Evolutionary conservation across 2,113 vertebrate species (phyloP).

Genomic region (Clupea harengus): DNA sequence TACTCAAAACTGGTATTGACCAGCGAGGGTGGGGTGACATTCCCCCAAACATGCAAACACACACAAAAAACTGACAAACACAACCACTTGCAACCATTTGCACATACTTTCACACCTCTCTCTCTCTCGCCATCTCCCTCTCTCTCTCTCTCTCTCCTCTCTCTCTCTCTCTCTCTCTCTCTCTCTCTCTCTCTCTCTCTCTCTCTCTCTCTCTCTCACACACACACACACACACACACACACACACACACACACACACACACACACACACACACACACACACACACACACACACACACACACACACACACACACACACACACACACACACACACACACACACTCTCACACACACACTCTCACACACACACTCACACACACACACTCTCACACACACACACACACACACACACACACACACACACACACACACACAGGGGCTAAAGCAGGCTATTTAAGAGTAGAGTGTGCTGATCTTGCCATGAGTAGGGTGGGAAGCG

Average conservation of each 20-base stretch:
- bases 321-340: not conserved
- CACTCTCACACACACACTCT: not conserved
- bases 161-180: not conserved
- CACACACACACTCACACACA: not conserved
- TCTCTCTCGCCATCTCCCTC: not conserved
- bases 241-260: not conserved
- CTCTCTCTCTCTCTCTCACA: not conserved
- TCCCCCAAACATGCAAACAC: not conserved
- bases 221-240: not conserved
- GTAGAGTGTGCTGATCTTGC: not conserved
- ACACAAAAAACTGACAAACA: not conserved
- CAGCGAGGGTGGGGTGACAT: not conserved
- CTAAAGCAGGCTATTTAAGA: not conserved
- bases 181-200: too few relatives aligned
- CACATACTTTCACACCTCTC: not conserved
- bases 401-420: not conserved
- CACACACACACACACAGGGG: not conserved
- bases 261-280: too few relatives aligned
- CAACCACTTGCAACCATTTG: not conserved
- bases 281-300: too few relatives aligned
- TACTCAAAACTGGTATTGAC: not conserved
- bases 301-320: not conserved
- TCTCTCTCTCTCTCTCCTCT: too few relatives aligned
- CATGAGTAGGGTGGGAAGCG: constrained; percentile 2
- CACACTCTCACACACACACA: not conserved